phyloP scores from a whole-genome alignment of 2,113 vertebrate species.

The Xenopus laevis region DNA sequence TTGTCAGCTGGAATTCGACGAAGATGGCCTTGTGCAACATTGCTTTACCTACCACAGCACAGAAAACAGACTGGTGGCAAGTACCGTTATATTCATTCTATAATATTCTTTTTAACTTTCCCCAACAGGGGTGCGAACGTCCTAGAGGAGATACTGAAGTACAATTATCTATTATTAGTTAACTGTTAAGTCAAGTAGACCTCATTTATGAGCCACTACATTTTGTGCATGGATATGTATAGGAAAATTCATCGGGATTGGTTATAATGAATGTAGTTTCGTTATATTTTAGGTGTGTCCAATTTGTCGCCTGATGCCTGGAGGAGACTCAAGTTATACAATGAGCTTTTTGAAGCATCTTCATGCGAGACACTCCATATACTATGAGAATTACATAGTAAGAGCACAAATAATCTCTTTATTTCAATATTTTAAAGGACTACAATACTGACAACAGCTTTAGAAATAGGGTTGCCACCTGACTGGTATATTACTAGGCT shows the following conservation, averaged over 20 bases:
- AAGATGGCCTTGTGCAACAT: conserved; percentile 52
- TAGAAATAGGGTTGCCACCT: too few species aligned
- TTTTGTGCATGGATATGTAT: not conserved
- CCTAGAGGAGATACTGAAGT: too few species aligned
- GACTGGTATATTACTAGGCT: too few species aligned
- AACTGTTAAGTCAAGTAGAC: too few species aligned
- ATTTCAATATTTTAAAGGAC: not conserved
- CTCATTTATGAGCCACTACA: too few species aligned
- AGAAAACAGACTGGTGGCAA: conserved; percentile 54
- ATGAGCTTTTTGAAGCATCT: conserved; percentile 60
- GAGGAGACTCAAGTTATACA: conserved; percentile 47
- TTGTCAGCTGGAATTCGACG: conserved; percentile 49
- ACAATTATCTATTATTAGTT: too few species aligned
- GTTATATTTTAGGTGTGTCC: conserved; percentile 53
- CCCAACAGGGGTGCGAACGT: too few species aligned
- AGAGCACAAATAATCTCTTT: conserved; percentile 45
- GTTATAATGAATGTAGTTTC: not conserved
- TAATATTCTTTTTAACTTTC: not conserved
- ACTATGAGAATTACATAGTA: conserved; percentile 57
- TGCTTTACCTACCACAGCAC: conserved; percentile 54
- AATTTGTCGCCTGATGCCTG: conserved; percentile 55
- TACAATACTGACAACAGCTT: too few species aligned
- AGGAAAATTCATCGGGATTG: too few species aligned
- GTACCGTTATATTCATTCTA: conserved; percentile 12
- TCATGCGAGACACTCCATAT: conserved; percentile 51